Evolutionary conservation across 92 coral and sea anemone genomes (phyloP), one percentile per base, ranked within the genome.

Genomic region (Paragorgia papillata): DNA sequence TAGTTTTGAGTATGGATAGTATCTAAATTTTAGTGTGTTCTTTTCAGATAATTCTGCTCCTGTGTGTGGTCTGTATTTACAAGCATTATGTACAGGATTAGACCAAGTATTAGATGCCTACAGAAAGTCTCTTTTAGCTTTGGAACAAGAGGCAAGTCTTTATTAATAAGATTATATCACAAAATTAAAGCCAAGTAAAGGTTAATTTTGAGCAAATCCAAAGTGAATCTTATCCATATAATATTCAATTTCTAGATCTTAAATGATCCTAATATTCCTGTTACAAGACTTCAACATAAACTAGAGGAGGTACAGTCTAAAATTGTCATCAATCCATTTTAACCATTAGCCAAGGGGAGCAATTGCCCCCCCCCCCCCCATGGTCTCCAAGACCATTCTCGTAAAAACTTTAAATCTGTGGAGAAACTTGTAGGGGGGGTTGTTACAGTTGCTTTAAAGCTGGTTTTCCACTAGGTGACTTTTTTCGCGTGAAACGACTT

Each of bases 61-160:
- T 6, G 73, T 80, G 10, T 80, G 78, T 76, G 98, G 98, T 7
- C 84, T 94, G 82, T 94, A 91, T 53, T 76, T 94, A 57, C 98
- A 94, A 76, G 98, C 98, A 46, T 94, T 91, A 80, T 94, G 92
- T 48, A 89, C 88, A 63, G 98, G 98, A 1, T 79, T 94, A 32
- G 97, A 94, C 69, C 82, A 94, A 80, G 92, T 91, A 19, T 86
- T 94, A n/a, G 85, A 86, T 40, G 74, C 85, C 37, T 94, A 94
- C 79, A 89, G 95, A 51, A 79, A 85, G 10, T 59, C 64, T 33
- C 67, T 94, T 56, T 76, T 94, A 25, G 89, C 76, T 33, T 69
- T 94, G 50, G 98, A 94, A 71, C 58, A 81, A 18, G 90, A 91
- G 94, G 98, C 89, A 51, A 58, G 54, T 20, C 13, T 3, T 33